A percentile compares a stretch with the other conserved stretches of the same genome.
phyloP scores from a whole-genome alignment of 35 echinoderm and acorn worm genomes.

The Stichopus chloronotus region DNA sequence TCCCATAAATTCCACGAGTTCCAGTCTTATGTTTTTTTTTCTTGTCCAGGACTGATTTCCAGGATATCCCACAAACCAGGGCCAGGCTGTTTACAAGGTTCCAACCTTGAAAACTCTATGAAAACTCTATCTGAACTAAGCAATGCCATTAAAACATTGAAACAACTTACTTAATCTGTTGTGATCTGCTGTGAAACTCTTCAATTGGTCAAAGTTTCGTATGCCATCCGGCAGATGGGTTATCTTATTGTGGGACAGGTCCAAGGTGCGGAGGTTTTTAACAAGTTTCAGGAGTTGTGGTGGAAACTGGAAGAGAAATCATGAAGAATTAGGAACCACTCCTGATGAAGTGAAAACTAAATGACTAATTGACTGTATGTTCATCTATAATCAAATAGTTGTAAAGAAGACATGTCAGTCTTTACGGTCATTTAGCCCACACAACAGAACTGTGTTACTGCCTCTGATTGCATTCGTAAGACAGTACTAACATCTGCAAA shows the following conservation, averaged over 20 bases:
- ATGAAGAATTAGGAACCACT: neutral
- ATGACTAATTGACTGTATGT: neutral
- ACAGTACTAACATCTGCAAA: too few species aligned
- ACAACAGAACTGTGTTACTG: too few species aligned
- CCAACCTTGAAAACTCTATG: too few species aligned
- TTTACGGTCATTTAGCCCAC: too few species aligned
- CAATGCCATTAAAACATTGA: neutral
- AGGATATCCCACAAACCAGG: too few species aligned
- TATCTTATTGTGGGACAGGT: constrained; percentile 83
- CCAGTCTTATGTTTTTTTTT: too few species aligned
- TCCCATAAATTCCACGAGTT: too few species aligned
- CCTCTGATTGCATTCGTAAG: too few species aligned
- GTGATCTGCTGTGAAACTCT: constrained; percentile 66
- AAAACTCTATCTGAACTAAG: too few species aligned
- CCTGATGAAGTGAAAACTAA: neutral
- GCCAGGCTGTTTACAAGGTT: too few species aligned
- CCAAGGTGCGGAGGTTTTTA: constrained; percentile 80
- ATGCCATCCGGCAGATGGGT: constrained; percentile 51
- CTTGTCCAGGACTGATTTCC: too few species aligned
- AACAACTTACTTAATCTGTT: constrained; percentile 80
- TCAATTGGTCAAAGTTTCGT: constrained; percentile 68
- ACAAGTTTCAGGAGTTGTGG: constrained; percentile 78
- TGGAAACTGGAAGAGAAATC: constrained; percentile 69
- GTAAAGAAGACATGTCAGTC: too few species aligned
- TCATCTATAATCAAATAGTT: neutral